Evolutionary conservation across 2,797 vertebrate genomes (phyloP).

Genomic region (Spea hammondii): DNA sequence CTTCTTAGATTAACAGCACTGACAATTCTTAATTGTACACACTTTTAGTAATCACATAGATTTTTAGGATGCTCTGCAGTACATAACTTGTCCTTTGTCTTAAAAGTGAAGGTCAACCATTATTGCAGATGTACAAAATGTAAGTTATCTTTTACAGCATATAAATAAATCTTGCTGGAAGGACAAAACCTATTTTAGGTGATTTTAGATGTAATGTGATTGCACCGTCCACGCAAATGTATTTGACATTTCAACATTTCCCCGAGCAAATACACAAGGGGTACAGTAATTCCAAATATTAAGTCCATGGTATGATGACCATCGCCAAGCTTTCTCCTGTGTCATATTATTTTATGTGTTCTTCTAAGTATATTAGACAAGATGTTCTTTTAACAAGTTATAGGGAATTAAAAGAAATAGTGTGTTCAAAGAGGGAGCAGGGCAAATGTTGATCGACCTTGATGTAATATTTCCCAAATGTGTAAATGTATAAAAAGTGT

Average conservation of each 20-base stretch:
- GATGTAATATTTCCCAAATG: background rate
- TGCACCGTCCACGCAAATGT: constrained; percentile 2
- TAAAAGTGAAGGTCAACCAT: constrained; percentile 7
- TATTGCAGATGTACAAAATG: constrained; percentile 5
- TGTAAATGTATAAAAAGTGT: background rate
- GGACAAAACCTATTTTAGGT: constrained; percentile 5
- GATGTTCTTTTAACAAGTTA: background rate
- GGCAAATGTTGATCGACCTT: background rate
- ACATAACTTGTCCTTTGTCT: background rate
- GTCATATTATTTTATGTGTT: constrained; percentile 17
- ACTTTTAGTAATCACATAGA: too few relatives aligned
- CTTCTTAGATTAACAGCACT: too few relatives aligned
- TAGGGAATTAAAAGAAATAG: background rate
- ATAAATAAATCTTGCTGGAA: constrained; percentile 1
- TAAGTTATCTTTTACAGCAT: background rate
- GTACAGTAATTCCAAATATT: constrained; percentile 7
- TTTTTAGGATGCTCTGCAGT: background rate
- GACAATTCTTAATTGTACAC: too few relatives aligned
- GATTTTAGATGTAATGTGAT: constrained; percentile 3
- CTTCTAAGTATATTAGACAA: constrained; percentile 1
- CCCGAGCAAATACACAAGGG: constrained; percentile 12
- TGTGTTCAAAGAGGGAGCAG: background rate
- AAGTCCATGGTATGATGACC: background rate
- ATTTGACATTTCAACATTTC: constrained; percentile 26
- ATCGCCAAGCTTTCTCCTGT: constrained; percentile 10